Conservation (phyloP, 1,140 invertebrate genomes). For the Samia ricini region DNA sequence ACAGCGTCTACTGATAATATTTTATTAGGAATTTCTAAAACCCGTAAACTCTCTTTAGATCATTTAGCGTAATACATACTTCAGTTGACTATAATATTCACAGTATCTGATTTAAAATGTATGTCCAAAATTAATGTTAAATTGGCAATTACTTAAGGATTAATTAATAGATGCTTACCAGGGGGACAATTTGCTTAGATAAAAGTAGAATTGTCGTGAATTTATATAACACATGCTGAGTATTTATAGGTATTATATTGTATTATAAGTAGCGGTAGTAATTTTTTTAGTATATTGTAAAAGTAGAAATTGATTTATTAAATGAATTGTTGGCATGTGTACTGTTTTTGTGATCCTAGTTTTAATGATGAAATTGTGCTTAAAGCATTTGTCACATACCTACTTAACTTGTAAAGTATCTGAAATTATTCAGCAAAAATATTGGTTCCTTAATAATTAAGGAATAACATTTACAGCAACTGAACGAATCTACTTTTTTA, state of each 20-base stretch:
- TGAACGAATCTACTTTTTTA: no score
- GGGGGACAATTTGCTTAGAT: conserved; percentile 34
- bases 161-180: conserved; percentile 38
- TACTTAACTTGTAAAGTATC: background rate
- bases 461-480: no score
- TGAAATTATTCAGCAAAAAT: no score
- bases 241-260: conserved; percentile 6
- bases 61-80: conserved; percentile 41
- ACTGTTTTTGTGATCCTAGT: conserved; percentile 6
- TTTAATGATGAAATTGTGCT: background rate
- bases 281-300: conserved; percentile 10
- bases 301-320: conserved; percentile 2
- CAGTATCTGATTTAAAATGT: conserved; percentile 7
- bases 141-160: conserved; percentile 23
- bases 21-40: conserved; percentile 66
- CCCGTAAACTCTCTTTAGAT: conserved; percentile 56
- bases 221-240: conserved; percentile 23
- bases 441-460: no score
- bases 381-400: background rate
- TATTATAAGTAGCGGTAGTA: conserved; percentile 1
- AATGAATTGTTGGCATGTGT: conserved; percentile 47
- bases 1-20: conserved; percentile 72
- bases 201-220: background rate
- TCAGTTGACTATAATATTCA: background rate
- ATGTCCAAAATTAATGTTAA: conserved; percentile 30